A percentile compares a stretch with the other conserved stretches of the same genome.
Evolutionary conservation across 2,113 vertebrate genomes (phyloP).

Genomic region (Vimba vimba): DNA sequence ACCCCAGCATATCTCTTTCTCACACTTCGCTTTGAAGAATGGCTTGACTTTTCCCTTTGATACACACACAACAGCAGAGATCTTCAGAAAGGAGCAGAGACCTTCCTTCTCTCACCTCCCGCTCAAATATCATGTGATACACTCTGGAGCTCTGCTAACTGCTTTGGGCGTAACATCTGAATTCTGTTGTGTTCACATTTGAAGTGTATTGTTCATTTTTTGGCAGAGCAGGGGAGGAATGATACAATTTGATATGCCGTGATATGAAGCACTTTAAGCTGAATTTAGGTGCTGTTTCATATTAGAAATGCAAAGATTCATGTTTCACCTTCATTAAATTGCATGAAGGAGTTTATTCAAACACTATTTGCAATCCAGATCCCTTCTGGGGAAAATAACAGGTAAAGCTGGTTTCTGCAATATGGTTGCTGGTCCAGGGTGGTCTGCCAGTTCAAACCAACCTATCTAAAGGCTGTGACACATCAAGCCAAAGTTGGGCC

Average conservation of each 20-base stretch:
- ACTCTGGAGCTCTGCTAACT: conserved; percentile 1
- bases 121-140: background rate
- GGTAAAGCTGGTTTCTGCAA: background rate
- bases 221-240: background rate
- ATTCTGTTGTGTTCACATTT: conserved; percentile 13
- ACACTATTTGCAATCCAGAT: background rate
- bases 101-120: background rate
- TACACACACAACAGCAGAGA: background rate
- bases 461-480: no score
- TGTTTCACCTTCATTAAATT: conserved; percentile 10
- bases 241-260: conserved; percentile 33
- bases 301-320: conserved; percentile 10
- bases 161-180: background rate
- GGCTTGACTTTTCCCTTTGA: background rate
- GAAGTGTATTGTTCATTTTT: conserved; percentile 13
- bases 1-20: background rate
- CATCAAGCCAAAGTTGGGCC: no score
- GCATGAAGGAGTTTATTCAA: conserved; percentile 24
- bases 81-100: background rate
- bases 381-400: background rate
- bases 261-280: conserved; percentile 10
- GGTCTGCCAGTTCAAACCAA: background rate
- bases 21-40: conserved; percentile 10
- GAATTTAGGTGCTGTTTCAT: background rate
- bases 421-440: background rate